Base-by-base conservation (phyloP, 2,888 invertebrate genomes). In the Drosophila birchii region DNA sequence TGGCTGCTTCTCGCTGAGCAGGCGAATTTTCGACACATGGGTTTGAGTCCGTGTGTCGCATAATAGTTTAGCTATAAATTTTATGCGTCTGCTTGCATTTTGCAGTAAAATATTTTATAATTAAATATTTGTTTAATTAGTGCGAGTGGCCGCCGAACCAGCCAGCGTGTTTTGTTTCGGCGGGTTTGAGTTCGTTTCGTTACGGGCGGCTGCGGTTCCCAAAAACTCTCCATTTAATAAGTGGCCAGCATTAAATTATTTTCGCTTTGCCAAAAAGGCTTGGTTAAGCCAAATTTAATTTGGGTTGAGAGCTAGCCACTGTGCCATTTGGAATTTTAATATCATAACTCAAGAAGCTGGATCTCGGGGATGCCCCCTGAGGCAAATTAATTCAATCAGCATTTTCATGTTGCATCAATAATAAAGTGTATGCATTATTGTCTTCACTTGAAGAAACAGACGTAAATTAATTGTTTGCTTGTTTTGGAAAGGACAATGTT, bases 41-140 rank as follows among this genome's bases (percentile, higher is more conserved):
- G 71, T 75, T 56, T 70, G 62, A 55, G 58, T 26, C 20, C 69
- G 68, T 54, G 56, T 73, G 74, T 63, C 76, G 71, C 79, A 81
- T 72, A 83, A 79, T 87, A 86, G 86, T 81, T 87, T 81, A 69
- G 80, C 80, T 76, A 86, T 86, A 86, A 88, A 86, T 88, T 88
- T 80, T 64, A 62, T 73, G 73, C 76, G 78, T 89, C 78, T 81
- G 87, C 78, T 78, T 78, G 80, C 80, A 74, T 81, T 88, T 73
- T 68, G 75, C 77, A 82, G 64, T 76, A 79, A 86, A 86, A 86
- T 86, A 86, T 86, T 86, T 86, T 84, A 79, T 84, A 86, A 86
- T 86, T 86, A 88, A 88, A 86, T 86, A 84, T 83, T 80, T 86
- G 88, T 82, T 86, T 88, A 86, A 86, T 86, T 88, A 86, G 79